phyloP scores from a whole-genome alignment of 2,797 vertebrate genomes.

The Meriones psammophilus region DNA sequence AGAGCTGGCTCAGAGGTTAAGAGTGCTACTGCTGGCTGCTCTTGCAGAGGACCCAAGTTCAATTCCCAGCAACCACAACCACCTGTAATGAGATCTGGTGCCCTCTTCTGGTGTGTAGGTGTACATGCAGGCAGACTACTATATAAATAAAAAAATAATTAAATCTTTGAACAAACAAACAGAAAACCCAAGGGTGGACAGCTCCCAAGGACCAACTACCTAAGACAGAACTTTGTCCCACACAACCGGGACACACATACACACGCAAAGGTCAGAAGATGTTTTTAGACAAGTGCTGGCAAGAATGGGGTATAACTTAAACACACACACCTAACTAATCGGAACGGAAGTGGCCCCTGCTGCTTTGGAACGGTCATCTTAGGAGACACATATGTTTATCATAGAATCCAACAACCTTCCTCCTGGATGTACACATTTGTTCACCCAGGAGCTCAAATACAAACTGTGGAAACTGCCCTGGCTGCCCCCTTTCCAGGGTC shows the following conservation, averaged over 20 bases:
- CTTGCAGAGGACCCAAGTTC: no score
- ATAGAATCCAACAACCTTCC: background rate
- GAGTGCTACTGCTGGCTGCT: no score
- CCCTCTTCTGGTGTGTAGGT: no score
- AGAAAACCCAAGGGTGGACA: background rate
- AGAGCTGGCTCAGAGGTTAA: no score
- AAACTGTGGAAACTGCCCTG: background rate
- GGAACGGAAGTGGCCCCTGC: background rate
- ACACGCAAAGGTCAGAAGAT: no score
- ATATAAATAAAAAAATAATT: no score
- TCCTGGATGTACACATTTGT: background rate
- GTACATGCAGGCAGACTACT: no score
- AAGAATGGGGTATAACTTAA: background rate
- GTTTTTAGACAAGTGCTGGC: background rate
- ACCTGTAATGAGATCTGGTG: no score
- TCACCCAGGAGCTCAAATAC: constrained; percentile 10
- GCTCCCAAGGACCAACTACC: background rate
- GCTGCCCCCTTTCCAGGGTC: background rate
- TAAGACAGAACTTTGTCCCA: background rate
- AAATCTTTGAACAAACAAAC: background rate
- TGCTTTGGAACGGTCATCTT: background rate
- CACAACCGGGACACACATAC: background rate
- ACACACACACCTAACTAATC: background rate
- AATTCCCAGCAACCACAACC: no score
- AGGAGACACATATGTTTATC: background rate